phyloP scores from a whole-genome alignment of 2,888 invertebrate genomes.

The Nysson spinosus region DNA sequence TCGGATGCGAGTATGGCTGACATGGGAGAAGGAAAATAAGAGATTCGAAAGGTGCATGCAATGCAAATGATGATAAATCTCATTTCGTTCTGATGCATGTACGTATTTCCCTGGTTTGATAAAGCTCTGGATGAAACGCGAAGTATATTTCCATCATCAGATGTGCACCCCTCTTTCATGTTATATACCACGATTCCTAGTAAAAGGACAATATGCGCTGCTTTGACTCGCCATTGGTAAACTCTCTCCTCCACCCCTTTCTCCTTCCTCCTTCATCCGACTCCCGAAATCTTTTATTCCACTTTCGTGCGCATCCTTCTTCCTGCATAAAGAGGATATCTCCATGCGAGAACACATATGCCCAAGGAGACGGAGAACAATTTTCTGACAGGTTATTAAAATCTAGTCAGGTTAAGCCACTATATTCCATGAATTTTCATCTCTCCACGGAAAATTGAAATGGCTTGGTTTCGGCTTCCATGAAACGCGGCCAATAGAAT shows the following conservation, averaged over 20 bases:
- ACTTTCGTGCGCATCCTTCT: slow-evolving; percentile 21
- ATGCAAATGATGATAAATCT: slow-evolving; percentile 30
- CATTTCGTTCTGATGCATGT: slow-evolving; percentile 23
- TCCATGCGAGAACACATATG: background rate
- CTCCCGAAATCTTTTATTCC: too few species aligned
- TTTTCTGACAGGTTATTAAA: slow-evolving; percentile 35
- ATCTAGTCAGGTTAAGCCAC: too few species aligned
- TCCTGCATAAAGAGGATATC: slow-evolving; percentile 10
- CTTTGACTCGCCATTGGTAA: slow-evolving; percentile 38
- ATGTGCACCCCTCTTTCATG: slow-evolving; percentile 20
- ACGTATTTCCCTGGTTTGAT: too few species aligned
- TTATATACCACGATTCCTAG: slow-evolving; percentile 24
- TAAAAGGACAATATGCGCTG: slow-evolving; percentile 33
- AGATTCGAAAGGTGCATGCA: background rate
- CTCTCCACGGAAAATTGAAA: slow-evolving; percentile 29
- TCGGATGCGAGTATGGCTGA: too few species aligned
- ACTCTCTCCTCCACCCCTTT: slow-evolving; percentile 32
- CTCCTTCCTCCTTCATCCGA: slow-evolving; percentile 17
- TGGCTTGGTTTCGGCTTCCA: too few species aligned
- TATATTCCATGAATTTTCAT: too few species aligned
- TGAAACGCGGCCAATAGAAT: too few species aligned
- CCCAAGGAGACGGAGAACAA: slow-evolving; percentile 8
- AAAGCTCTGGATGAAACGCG: too few species aligned
- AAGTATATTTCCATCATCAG: slow-evolving; percentile 38
- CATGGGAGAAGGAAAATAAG: too few species aligned